A percentile compares a stretch with the other conserved stretches of the same genome.
phyloP scores from a whole-genome alignment of 1,140 invertebrate genomes.

The Anastatus disparis region DNA sequence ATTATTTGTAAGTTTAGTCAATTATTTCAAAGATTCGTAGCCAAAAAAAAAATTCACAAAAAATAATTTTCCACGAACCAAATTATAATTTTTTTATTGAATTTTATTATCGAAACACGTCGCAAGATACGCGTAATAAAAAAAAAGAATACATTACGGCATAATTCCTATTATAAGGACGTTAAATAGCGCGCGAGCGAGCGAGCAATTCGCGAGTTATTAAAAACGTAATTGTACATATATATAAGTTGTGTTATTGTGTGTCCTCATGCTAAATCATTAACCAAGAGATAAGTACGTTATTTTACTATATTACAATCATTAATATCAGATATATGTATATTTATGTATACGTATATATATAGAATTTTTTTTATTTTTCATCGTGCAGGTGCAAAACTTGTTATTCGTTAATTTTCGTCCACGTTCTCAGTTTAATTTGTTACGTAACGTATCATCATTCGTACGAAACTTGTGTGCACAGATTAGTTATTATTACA shows the following conservation, averaged over 20 bases:
- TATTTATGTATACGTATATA: background rate
- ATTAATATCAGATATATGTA: background rate
- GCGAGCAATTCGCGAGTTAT: slow-evolving; percentile 28
- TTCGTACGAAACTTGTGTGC: background rate
- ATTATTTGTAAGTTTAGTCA: too few relatives aligned
- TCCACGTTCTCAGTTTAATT: slow-evolving; percentile 1
- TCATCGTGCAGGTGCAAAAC: background rate
- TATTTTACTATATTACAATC: slow-evolving; percentile 47
- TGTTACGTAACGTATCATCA: too few relatives aligned
- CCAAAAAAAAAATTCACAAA: too few relatives aligned
- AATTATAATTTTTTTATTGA: too few relatives aligned
- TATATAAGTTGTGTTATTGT: slow-evolving; percentile 48
- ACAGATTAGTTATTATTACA: background rate
- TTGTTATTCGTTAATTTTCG: slow-evolving; percentile 14
- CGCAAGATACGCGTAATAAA: too few relatives aligned
- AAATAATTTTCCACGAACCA: too few relatives aligned
- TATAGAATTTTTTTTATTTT: background rate
- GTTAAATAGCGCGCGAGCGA: too few relatives aligned
- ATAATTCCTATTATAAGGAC: too few relatives aligned
- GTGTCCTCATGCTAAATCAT: slow-evolving; percentile 49
- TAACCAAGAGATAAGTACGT: slow-evolving; percentile 49
- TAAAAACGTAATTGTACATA: slow-evolving; percentile 42
- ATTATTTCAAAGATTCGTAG: too few relatives aligned
- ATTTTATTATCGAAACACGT: too few relatives aligned
- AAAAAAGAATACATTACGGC: too few relatives aligned